Evolutionary conservation across 2,113 vertebrate genomes (phyloP).

Genomic region (Athene noctua): DNA sequence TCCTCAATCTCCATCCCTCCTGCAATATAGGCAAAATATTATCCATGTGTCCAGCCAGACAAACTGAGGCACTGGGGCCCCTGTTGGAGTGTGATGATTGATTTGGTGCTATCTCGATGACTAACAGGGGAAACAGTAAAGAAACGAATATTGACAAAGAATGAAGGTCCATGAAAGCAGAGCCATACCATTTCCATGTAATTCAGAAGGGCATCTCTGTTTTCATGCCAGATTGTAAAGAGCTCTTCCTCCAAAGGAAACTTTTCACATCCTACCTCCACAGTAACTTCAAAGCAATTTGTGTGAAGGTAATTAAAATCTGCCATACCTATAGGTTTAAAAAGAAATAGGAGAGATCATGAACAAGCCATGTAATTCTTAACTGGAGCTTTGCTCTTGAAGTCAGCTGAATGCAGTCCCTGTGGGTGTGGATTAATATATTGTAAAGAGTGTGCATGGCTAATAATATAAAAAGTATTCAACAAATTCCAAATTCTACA

Average conservation of each 20-base stretch:
- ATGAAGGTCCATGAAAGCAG: background rate
- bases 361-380: background rate
- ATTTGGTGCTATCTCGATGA: background rate
- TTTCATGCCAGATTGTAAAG: conserved; percentile 89
- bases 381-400: background rate
- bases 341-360: background rate
- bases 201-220: conserved; percentile 88
- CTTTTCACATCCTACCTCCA: conserved; percentile 96
- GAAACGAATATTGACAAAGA: background rate
- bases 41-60: background rate
- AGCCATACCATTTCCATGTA: conserved; percentile 87
- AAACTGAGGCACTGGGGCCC: background rate
- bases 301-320: conserved; percentile 97
- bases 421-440: background rate
- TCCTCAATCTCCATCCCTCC: background rate
- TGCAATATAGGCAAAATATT: background rate
- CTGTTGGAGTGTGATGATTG: background rate
- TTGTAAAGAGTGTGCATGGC: background rate
- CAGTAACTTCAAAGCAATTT: conserved; percentile 93
- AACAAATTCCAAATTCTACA: background rate
- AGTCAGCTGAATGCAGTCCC: background rate
- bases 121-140: background rate
- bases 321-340: conserved; percentile 82
- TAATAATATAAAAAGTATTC: background rate
- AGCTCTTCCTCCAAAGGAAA: conserved; percentile 91